phyloP scores from a whole-genome alignment of 2,888 invertebrate species.

The Pristionchus exspectatus region DNA sequence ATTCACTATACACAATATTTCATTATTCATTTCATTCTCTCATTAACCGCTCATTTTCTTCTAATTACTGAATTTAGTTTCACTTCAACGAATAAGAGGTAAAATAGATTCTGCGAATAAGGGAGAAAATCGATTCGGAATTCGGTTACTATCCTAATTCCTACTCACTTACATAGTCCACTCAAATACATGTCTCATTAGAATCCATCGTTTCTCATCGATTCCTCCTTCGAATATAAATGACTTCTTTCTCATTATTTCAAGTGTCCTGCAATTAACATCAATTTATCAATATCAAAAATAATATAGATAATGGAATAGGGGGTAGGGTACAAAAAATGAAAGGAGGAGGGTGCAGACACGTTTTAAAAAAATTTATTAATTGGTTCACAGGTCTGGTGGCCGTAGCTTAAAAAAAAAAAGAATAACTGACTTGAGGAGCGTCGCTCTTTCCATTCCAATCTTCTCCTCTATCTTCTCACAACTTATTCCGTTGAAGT shows the following conservation, averaged over 20 bases:
- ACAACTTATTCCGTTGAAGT: conserved; percentile 4
- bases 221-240: conserved; percentile 69
- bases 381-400: background rate
- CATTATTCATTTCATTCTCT: too few relatives aligned
- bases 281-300: background rate
- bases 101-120: background rate
- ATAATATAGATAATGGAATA: background rate
- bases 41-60: too few relatives aligned
- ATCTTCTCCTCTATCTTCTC: background rate
- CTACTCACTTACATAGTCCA: conserved; percentile 67
- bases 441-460: background rate
- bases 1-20: background rate
- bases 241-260: background rate
- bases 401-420: too few relatives aligned
- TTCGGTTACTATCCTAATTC: background rate
- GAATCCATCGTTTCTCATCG: conserved; percentile 69
- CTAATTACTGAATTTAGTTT: too few relatives aligned
- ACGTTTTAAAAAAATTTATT: background rate
- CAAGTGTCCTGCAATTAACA: background rate
- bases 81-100: background rate
- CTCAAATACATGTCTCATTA: conserved; percentile 58
- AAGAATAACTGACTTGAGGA: background rate
- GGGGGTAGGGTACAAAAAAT: background rate
- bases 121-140: background rate
- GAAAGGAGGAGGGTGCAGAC: background rate